Evolutionary conservation across 2,113 vertebrate genomes (phyloP), one percentile per base, ranked within the genome.

Genomic region (Rhinichthys klamathensis): DNA sequence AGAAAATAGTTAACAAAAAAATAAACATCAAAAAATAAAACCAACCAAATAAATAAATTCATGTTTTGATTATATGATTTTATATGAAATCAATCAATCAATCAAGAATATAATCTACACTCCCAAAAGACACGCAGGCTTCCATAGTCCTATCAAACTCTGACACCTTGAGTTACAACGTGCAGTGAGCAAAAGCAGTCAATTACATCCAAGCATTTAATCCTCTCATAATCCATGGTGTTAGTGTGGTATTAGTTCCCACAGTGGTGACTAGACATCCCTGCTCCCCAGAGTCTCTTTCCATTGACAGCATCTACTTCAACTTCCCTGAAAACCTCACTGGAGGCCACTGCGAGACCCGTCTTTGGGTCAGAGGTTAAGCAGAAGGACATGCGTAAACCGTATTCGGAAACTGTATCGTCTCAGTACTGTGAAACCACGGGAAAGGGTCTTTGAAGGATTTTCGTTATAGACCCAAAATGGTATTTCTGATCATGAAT

Each of bases 151-250:
- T 25, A 69, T 54, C 35, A 21, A 51, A 60, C 78, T 67, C 25
- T 56, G 21, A 80, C 80, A 74, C 56, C 81, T 85, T 74, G 80
- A 72, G 63, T 49, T 79, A 83, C 56, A 69, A 65, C 35, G 41
- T 27, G 32, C 49, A 15, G 63, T 61, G 51, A 77, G 74, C 44
- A 35, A 84, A 84, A 79, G 38, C 65, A 74, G 72, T 83, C 75
- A 86, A 84, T 88, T 88, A 88, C 75, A 60, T 63, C 30, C 76
- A 83, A 80, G 81, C 77, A 80, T 72, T 86, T 88, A 88, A 86
- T 88, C 85, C 77, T 67, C 44, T 67, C 16, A 69, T 75, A 88
- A 86, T 83, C 84, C 27, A 3, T 23, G 80, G 85, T 75, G 88
- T 77, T 77, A 41, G 41, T 25, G 4, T 35, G 80, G 85, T 61